Percentiles rank a stretch among this genome's conserved stretches.
Evolutionary conservation across 1,140 invertebrate species (phyloP).

Genomic region (Psix sp.): DNA sequence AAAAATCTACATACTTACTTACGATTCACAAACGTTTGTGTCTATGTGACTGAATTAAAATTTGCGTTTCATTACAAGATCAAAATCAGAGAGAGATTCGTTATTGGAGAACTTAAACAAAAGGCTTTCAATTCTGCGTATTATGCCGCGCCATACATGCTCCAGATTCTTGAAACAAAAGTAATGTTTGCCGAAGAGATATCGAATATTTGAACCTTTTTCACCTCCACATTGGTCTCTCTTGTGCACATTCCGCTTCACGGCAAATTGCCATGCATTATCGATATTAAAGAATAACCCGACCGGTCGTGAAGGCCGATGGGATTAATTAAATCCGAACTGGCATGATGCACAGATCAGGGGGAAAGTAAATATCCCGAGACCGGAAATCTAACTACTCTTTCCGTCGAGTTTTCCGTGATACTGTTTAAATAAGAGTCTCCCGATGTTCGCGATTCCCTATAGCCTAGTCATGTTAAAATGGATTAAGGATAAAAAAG

Average conservation of each 20-base stretch:
- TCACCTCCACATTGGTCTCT: conserved; percentile 37
- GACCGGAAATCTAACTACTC: conserved; percentile 65
- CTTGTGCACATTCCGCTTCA: conserved; percentile 34
- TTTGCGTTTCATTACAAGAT: conserved; percentile 61
- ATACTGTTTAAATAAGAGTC: conserved; percentile 59
- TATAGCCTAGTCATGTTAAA: conserved; percentile 57
- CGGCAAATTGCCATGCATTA: conserved; percentile 66
- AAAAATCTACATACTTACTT: conserved; percentile 12
- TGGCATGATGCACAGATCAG: conserved; percentile 62
- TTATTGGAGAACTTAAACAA: conserved; percentile 58
- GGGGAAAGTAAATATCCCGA: conserved; percentile 59
- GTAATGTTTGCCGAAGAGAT: conserved; percentile 61
- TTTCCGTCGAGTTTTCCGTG: conserved; percentile 54
- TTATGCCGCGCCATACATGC: conserved; percentile 49
- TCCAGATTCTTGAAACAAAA: conserved; percentile 58
- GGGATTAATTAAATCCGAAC: conserved; percentile 71
- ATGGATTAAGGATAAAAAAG: conserved; percentile 54
- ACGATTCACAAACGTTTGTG: conserved; percentile 34
- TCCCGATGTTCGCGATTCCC: conserved; percentile 56
- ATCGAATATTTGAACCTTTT: conserved; percentile 61
- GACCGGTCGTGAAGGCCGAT: conserved; percentile 65
- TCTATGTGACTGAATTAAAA: conserved; percentile 53
- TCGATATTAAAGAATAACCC: conserved; percentile 72
- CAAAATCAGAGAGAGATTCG: conserved; percentile 56
- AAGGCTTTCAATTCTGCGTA: conserved; percentile 55